Percentiles rank a stretch among this genome's conserved stretches.
These are phyloP conservation scores for Lucinisca nassula DNA, from an alignment of 2,888 invertebrate genomes.

Conservation along the genomic window DNA sequence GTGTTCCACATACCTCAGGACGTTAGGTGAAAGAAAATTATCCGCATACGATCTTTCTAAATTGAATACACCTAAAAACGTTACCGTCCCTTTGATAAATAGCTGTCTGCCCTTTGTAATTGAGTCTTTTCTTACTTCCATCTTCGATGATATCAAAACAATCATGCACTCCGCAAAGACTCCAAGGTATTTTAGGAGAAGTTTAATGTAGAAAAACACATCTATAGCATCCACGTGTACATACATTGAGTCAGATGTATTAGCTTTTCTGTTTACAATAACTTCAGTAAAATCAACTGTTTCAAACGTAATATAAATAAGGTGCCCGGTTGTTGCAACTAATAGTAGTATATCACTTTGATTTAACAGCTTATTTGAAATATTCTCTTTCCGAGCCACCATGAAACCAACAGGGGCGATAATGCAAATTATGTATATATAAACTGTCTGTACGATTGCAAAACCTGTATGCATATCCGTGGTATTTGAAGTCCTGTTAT, in stretches of 20 bases:
- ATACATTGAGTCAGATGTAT: no score
- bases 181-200: constrained; percentile 17
- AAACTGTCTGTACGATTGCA: background rate
- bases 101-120: background rate
- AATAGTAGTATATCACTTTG: background rate
- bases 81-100: constrained; percentile 5
- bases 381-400: background rate
- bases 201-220: constrained; percentile 4
- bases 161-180: constrained; percentile 7
- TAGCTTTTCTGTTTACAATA: no score
- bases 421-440: constrained; percentile 22
- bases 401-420: constrained; percentile 14
- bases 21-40: constrained; percentile 15
- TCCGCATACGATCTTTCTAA: constrained; percentile 14
- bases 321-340: constrained; percentile 9
- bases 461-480: background rate
- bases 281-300: constrained; percentile 9
- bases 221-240: background rate
- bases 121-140: background rate
- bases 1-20: constrained; percentile 3
- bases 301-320: constrained; percentile 5
- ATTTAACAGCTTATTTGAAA: background rate
- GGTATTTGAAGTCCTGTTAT: background rate
- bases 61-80: constrained; percentile 29
- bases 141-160: background rate